Conservation (phyloP, 2,113 vertebrate species). For the Nannobrachium achirus region DNA sequence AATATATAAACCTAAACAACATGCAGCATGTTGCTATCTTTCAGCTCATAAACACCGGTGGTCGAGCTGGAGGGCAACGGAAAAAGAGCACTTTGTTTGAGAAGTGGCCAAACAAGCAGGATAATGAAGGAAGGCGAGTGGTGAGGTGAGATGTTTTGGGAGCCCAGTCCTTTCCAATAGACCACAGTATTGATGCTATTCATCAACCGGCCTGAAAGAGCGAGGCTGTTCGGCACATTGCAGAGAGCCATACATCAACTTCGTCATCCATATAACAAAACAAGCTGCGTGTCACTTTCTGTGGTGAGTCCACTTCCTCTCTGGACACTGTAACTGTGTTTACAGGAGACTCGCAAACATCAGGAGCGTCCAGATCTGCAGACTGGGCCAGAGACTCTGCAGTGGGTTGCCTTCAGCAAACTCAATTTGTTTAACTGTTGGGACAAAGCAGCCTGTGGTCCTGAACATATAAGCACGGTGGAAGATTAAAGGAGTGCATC, state of each 20-base stretch:
- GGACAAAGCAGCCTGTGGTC: slow-evolving; percentile 60
- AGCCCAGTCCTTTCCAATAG: slow-evolving; percentile 66
- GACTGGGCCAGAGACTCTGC: slow-evolving; percentile 40
- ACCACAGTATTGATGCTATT: slow-evolving; percentile 76
- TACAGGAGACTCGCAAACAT: slow-evolving; percentile 55
- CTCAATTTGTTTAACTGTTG: slow-evolving; percentile 65
- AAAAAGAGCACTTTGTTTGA: slow-evolving; percentile 49
- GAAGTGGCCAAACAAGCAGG: slow-evolving; percentile 59
- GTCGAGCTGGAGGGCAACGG: slow-evolving; percentile 22
- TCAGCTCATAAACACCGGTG: slow-evolving; percentile 63
- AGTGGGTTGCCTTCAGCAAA: slow-evolving; percentile 65
- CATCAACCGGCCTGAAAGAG: slow-evolving; percentile 73
- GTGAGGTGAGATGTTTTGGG: slow-evolving; percentile 68
- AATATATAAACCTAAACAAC: too few relatives aligned
- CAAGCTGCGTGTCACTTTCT: slow-evolving; percentile 64
- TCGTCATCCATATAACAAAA: slow-evolving; percentile 70
- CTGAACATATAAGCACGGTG: slow-evolving; percentile 15
- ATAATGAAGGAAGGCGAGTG: slow-evolving; percentile 51
- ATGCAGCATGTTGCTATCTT: too few relatives aligned
- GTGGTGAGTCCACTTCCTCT: slow-evolving; percentile 60
- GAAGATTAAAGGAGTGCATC: slow-evolving; percentile 29
- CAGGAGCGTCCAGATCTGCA: slow-evolving; percentile 16
- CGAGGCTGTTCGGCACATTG: slow-evolving; percentile 57
- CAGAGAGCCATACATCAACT: slow-evolving; percentile 75
- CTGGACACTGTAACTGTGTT: slow-evolving; percentile 65